Evolutionary conservation across 1,140 invertebrate genomes (phyloP).

Genomic region (Zaprionus gabonicus): DNA sequence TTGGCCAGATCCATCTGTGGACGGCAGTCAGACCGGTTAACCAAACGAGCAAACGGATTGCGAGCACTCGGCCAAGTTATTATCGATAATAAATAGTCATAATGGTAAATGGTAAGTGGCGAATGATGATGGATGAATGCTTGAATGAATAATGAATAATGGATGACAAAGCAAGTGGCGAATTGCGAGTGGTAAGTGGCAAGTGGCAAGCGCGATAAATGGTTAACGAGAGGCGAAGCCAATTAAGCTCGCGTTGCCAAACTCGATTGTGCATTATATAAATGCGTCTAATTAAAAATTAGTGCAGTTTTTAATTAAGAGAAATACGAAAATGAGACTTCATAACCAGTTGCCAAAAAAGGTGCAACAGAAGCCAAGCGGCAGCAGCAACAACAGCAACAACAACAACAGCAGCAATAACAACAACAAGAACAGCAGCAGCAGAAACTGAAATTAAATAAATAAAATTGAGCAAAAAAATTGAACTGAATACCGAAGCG

Average conservation of each 20-base stretch:
- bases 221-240: slow-evolving; percentile 24
- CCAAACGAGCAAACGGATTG: neutral
- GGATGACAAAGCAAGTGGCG: neutral
- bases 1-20: slow-evolving; percentile 10
- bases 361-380: slow-evolving; percentile 43
- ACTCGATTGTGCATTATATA: slow-evolving; percentile 38
- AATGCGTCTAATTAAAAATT: slow-evolving; percentile 75
- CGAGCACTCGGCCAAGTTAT: slow-evolving; percentile 21
- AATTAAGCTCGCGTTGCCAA: slow-evolving; percentile 23
- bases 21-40: slow-evolving; percentile 17
- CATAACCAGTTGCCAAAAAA: slow-evolving; percentile 80
- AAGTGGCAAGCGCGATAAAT: slow-evolving; percentile 18
- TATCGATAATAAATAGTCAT: slow-evolving; percentile 36
- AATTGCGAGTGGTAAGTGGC: slow-evolving; percentile 7
- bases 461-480: slow-evolving; percentile 64
- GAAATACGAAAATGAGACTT: slow-evolving; percentile 80
- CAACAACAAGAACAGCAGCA: slow-evolving; percentile 39
- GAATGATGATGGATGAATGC: slow-evolving; percentile 4
- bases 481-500: slow-evolving; percentile 77
- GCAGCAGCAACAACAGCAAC: slow-evolving; percentile 32
- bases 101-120: slow-evolving; percentile 28
- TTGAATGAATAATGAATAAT: slow-evolving; percentile 13
- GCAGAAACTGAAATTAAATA: slow-evolving; percentile 57
- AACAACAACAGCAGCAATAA: slow-evolving; percentile 36
- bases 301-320: slow-evolving; percentile 81